Evolutionary conservation across 2,113 vertebrate genomes (phyloP), one percentile per base, ranked within the genome.

Genomic region (Clupea harengus): DNA sequence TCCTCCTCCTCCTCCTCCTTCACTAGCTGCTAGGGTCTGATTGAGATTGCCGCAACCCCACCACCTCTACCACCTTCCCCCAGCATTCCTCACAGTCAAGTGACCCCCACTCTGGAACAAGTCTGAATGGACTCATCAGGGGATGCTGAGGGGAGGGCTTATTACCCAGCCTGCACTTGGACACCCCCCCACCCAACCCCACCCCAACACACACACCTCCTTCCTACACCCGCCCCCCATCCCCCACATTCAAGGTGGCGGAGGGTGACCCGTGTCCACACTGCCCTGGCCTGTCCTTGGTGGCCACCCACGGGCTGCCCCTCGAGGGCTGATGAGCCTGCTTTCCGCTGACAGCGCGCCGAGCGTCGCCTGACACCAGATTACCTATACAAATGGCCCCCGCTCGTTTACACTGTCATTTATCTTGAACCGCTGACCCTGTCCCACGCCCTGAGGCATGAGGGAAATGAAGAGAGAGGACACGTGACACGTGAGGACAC

Each of bases 91-190:
- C 22, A 25, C 60, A n/a, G 22, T 2, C 64, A 28, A 28, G 52
- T 57, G 52, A 57, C 52, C 17, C 52, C 52, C n/a, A 10, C 64
- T 6, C 20, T 22, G 22, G 18, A 60, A 60, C 18, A 22, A 1
- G 18, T 72, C n/a, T 32, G 64, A 72, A 72, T 72, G 64, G 64
- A 72, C 9, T 72, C 64, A 72, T 72, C 64, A 72, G 64, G 64
- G 7, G 0, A 72, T n/a, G 11, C 10, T 72, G 25, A 72, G 64
- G 28, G 25, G 9, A 72, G 64, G 64, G 64, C 1, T 72, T n/a
- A 57, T 57, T 22, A 64, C 57, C 57, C 22, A n/a, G 57, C 57
- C 57, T 15, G 18, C 57, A 22, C 57, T 39, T 39, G 39, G 39
- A 72, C 64, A 72, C 64, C 25, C 64, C 25, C n/a, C 10, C 64